phyloP scores from a whole-genome alignment of 2,888 invertebrate genomes.

The Saturnia japonica region DNA sequence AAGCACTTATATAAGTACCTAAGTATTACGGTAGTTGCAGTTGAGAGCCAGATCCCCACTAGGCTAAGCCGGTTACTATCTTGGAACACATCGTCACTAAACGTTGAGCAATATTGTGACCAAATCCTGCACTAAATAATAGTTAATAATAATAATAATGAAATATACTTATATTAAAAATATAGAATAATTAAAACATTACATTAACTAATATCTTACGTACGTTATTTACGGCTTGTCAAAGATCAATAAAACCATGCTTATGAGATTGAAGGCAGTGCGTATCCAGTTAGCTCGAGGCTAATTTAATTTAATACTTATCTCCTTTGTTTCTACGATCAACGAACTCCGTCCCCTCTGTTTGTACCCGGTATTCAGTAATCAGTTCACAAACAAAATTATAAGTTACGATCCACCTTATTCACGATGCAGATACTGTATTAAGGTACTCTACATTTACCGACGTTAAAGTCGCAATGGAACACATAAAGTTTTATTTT shows the following conservation, averaged over 20 bases:
- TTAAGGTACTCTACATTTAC: constrained; percentile 44
- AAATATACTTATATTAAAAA: too few species aligned
- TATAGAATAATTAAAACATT: too few species aligned
- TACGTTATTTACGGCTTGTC: neutral
- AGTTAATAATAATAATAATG: too few species aligned
- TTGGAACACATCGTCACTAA: too few species aligned
- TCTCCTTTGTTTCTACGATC: constrained; percentile 33
- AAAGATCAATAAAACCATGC: neutral
- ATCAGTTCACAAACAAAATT: constrained; percentile 52
- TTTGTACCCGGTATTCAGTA: constrained; percentile 43
- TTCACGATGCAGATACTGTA: constrained; percentile 39
- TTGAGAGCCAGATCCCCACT: too few species aligned
- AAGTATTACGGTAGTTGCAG: too few species aligned
- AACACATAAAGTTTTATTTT: constrained; percentile 51
- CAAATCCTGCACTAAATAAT: too few species aligned
- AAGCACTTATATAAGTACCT: too few species aligned
- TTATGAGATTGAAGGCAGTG: constrained; percentile 3
- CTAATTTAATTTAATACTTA: constrained; percentile 25
- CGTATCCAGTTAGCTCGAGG: constrained; percentile 11
- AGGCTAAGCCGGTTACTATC: too few species aligned
- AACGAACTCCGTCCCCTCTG: constrained; percentile 31
- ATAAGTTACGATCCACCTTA: constrained; percentile 43
- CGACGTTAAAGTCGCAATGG: constrained; percentile 42
- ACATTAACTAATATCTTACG: too few species aligned
- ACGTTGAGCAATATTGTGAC: too few species aligned